phyloP scores from a whole-genome alignment of 2,888 invertebrate genomes.

The Hemaris fuciformis region DNA sequence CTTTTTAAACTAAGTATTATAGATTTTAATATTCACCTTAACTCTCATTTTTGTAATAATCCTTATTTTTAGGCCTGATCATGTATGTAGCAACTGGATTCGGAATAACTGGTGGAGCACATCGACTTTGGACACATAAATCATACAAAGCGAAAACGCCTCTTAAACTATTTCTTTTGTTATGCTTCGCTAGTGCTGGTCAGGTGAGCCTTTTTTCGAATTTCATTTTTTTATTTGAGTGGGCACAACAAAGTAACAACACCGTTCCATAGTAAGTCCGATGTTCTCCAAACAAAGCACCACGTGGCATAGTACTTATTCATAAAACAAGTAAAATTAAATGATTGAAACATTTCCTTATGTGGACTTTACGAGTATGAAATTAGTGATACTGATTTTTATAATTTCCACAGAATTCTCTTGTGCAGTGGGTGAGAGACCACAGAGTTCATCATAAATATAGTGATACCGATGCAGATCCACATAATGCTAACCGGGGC shows the following conservation, averaged over 20 bases:
- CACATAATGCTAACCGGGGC: slow-evolving; percentile 90
- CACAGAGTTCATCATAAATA: slow-evolving; percentile 90
- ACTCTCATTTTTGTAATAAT: too few species aligned
- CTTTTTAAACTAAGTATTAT: too few species aligned
- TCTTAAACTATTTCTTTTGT: slow-evolving; percentile 81
- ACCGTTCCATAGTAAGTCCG: too few species aligned
- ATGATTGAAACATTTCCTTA: too few species aligned
- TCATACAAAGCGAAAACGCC: slow-evolving; percentile 85
- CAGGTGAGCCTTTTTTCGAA: slow-evolving; percentile 77
- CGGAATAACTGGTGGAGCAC: slow-evolving; percentile 87
- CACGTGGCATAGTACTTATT: background rate
- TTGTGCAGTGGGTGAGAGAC: slow-evolving; percentile 83
- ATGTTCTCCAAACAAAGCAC: too few species aligned
- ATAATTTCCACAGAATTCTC: slow-evolving; percentile 51
- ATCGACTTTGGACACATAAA: slow-evolving; percentile 86
- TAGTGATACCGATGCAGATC: slow-evolving; percentile 92
- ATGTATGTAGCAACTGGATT: slow-evolving; percentile 84
- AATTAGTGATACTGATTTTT: too few species aligned
- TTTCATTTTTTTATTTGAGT: background rate
- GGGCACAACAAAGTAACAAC: background rate
- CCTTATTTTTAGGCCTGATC: slow-evolving; percentile 68
- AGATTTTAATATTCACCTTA: too few species aligned
- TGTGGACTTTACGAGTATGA: too few species aligned
- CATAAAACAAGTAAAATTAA: background rate
- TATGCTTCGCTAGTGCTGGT: slow-evolving; percentile 84